A percentile compares a stretch with the other conserved stretches of the same genome.
Evolutionary conservation across 2,888 invertebrate species (phyloP).

Genomic region (Timandra comae): DNA sequence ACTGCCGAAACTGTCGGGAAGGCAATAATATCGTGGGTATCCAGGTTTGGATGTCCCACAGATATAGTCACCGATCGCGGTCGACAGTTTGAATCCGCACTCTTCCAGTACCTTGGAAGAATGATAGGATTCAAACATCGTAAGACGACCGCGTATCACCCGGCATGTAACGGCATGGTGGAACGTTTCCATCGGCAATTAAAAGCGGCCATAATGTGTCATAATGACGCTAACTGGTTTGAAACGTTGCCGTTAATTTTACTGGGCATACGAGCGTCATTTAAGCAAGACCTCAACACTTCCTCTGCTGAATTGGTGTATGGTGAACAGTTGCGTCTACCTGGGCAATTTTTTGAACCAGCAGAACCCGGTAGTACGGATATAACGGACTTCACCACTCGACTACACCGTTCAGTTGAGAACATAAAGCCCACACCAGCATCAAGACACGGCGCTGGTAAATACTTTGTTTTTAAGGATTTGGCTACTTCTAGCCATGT

Average conservation of each 20-base stretch:
- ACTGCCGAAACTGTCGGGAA: constrained; percentile 33
- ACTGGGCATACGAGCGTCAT: constrained; percentile 6
- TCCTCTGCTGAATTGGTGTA: constrained; percentile 26
- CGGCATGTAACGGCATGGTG: constrained; percentile 21
- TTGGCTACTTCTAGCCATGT: constrained; percentile 4
- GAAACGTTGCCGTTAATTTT: constrained; percentile 7
- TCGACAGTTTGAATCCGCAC: constrained; percentile 2
- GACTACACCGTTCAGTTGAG: neutral
- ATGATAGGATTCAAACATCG: constrained; percentile 15
- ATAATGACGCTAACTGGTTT: constrained; percentile 4
- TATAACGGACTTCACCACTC: neutral
- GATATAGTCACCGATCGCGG: constrained; percentile 9
- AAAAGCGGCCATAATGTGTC: constrained; percentile 10
- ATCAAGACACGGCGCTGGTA: neutral
- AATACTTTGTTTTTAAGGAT: constrained; percentile 1
- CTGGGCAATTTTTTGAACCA: constrained; percentile 20
- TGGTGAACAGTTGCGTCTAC: constrained; percentile 24
- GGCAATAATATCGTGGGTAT: constrained; percentile 41
- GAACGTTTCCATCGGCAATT: constrained; percentile 30
- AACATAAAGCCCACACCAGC: constrained; percentile 1
- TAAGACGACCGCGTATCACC: constrained; percentile 24
- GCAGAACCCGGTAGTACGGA: neutral
- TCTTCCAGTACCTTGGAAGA: constrained; percentile 12
- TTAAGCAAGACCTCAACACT: constrained; percentile 14
- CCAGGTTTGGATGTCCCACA: constrained; percentile 41